Evolutionary conservation across 1,140 invertebrate genomes (phyloP).

Genomic region (Drosophila sproati): DNA sequence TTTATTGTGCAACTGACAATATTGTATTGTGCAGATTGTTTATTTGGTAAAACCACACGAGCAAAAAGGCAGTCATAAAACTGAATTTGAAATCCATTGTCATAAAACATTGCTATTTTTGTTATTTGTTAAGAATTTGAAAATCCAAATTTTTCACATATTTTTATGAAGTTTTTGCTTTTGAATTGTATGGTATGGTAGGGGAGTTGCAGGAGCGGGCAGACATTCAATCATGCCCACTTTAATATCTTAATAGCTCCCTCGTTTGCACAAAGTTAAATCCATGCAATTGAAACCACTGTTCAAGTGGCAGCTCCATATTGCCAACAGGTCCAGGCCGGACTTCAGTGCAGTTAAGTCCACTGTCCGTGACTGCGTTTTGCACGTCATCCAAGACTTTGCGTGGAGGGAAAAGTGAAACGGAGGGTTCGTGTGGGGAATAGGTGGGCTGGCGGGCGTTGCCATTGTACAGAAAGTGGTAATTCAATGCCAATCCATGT

Average conservation of each 20-base stretch:
- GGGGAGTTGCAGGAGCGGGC: no score
- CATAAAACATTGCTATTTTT: no score
- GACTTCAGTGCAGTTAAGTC: not conserved
- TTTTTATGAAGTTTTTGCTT: no score
- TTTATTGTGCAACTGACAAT: not conserved
- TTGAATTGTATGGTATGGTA: no score
- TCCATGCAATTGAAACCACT: not conserved
- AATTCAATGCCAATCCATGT: slow-evolving; percentile 55
- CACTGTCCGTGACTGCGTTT: slow-evolving; percentile 32
- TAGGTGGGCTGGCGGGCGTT: slow-evolving; percentile 39
- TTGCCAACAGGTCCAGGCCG: slow-evolving; percentile 15
- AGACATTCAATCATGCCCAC: no score
- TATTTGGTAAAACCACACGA: no score
- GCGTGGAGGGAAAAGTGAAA: slow-evolving; percentile 64
- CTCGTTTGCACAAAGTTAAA: not conserved
- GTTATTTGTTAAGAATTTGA: no score
- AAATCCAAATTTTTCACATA: no score
- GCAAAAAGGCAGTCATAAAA: no score
- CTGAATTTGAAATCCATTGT: no score
- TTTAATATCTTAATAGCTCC: no score
- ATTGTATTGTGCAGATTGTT: no score
- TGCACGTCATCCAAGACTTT: slow-evolving; percentile 30
- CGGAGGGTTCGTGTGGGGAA: slow-evolving; percentile 8
- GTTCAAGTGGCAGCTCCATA: slow-evolving; percentile 9
- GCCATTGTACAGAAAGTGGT: slow-evolving; percentile 61